Conservation (phyloP, 2,888 invertebrate species). For the Liodrosophila aerea region DNA sequence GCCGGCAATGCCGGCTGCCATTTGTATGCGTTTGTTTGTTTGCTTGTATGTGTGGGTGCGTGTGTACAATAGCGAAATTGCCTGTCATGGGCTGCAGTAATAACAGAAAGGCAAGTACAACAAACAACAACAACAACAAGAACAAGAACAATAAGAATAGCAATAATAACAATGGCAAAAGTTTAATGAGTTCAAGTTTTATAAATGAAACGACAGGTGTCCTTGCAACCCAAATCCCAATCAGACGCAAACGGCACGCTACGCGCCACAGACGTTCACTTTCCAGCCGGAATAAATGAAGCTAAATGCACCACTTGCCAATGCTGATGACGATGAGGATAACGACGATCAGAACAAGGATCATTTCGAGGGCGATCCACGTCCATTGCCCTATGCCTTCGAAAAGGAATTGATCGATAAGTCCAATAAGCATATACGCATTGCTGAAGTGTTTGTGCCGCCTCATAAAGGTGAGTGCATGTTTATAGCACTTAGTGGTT, state of each 20-base stretch:
- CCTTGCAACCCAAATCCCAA: slow-evolving; percentile 58
- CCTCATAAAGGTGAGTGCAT: slow-evolving; percentile 64
- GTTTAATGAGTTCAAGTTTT: slow-evolving; percentile 78
- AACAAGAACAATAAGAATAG: slow-evolving; percentile 6
- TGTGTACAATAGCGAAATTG: slow-evolving; percentile 46
- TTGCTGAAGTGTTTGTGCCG: slow-evolving; percentile 70
- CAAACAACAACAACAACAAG: slow-evolving; percentile 11
- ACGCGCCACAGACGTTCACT: slow-evolving; percentile 48
- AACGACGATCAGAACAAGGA: slow-evolving; percentile 43
- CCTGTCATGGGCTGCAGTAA: slow-evolving; percentile 60
- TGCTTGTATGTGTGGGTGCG: slow-evolving; percentile 25
- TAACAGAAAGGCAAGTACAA: slow-evolving; percentile 49
- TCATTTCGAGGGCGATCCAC: slow-evolving; percentile 65
- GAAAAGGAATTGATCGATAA: slow-evolving; percentile 80
- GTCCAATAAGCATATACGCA: slow-evolving; percentile 74
- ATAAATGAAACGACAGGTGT: slow-evolving; percentile 68
- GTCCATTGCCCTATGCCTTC: slow-evolving; percentile 74
- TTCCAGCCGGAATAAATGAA: slow-evolving; percentile 22
- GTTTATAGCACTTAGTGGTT: too few species aligned
- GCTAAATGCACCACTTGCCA: slow-evolving; percentile 15
- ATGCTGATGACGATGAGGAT: slow-evolving; percentile 21
- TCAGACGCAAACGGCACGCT: slow-evolving; percentile 56
- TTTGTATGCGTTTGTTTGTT: slow-evolving; percentile 44
- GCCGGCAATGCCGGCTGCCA: slow-evolving; percentile 37
- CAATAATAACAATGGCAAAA: slow-evolving; percentile 61